Conservation (phyloP, 2,888 invertebrate genomes). For the Matsumyia berberina region DNA sequence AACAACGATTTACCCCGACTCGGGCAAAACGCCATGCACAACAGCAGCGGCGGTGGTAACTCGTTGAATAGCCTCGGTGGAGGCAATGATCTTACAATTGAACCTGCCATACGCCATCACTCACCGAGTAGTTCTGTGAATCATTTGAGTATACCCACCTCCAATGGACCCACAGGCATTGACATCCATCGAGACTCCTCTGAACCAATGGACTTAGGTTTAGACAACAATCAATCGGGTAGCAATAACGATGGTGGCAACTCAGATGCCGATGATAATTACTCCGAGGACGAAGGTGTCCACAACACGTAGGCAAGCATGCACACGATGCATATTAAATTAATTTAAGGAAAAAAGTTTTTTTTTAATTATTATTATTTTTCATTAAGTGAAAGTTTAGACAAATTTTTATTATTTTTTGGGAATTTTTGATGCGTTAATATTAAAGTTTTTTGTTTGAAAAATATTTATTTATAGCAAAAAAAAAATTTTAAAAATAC, state of each 20-base stretch:
- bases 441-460: conserved; percentile 43
- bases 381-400: conserved; percentile 44
- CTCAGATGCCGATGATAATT: conserved; percentile 83
- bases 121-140: conserved; percentile 77
- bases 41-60: conserved; percentile 76
- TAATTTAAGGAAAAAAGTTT: conserved; percentile 58
- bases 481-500: conserved; percentile 53
- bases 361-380: conserved; percentile 44
- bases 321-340: conserved; percentile 39
- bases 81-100: conserved; percentile 80
- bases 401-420: conserved; percentile 37
- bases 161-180: conserved; percentile 67
- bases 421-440: conserved; percentile 62
- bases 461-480: conserved; percentile 64
- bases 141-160: conserved; percentile 66
- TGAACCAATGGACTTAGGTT: conserved; percentile 84
- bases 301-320: conserved; percentile 81
- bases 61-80: conserved; percentile 51
- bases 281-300: conserved; percentile 84
- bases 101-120: conserved; percentile 82
- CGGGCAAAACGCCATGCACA: conserved; percentile 63
- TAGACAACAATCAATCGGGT: conserved; percentile 82
- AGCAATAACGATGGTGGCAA: conserved; percentile 82
- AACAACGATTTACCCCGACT: conserved; percentile 63
- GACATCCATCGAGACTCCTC: conserved; percentile 82